Evolutionary conservation across 1,140 invertebrate genomes (phyloP).

Genomic region (Hyles euphorbiae): DNA sequence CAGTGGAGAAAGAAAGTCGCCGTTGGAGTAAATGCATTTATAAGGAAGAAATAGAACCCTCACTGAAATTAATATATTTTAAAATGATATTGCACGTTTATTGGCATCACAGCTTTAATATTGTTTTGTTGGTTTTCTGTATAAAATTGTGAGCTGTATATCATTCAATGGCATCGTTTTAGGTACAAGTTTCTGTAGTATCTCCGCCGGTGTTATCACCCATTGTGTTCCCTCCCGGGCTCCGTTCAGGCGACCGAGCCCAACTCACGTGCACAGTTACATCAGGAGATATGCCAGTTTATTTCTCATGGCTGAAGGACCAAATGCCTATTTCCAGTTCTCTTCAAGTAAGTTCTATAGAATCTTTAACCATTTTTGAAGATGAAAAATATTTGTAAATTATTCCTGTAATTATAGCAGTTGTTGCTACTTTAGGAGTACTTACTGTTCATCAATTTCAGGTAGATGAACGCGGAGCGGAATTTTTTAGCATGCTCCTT

Average conservation of each 20-base stretch:
- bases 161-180: background rate
- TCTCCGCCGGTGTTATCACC: constrained; percentile 85
- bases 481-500: constrained; percentile 87
- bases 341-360: constrained; percentile 41
- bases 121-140: background rate
- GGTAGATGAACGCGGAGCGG: constrained; percentile 84
- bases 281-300: constrained; percentile 89
- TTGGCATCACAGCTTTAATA: background rate
- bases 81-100: no score
- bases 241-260: constrained; percentile 86
- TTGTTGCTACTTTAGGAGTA: background rate
- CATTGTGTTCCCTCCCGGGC: constrained; percentile 82
- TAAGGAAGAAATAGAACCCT: no score
- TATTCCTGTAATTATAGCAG: background rate
- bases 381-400: background rate
- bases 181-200: constrained; percentile 76
- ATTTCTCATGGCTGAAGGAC: constrained; percentile 89
- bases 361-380: background rate
- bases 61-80: no score
- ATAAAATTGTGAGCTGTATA: no score
- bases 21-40: no score
- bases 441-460: constrained; percentile 34
- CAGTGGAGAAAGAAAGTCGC: no score
- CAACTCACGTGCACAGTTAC: constrained; percentile 90
- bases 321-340: constrained; percentile 61